phyloP scores from a whole-genome alignment of 2,113 vertebrate genomes.

The Neogale vison region DNA sequence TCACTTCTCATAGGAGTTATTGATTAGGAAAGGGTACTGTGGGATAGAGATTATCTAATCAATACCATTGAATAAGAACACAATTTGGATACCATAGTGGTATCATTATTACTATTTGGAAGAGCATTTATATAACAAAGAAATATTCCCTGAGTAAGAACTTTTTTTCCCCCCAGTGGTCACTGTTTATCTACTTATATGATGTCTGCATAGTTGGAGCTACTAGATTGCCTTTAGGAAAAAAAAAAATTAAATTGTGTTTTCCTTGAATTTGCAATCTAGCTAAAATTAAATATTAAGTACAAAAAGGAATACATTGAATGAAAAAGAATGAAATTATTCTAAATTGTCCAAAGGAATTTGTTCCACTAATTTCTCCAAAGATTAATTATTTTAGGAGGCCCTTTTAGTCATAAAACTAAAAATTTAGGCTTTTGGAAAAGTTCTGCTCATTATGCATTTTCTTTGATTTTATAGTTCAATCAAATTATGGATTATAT shows the following conservation, averaged over 20 bases:
- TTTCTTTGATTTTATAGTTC: not conserved
- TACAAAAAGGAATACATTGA: not conserved
- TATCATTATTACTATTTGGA: not conserved
- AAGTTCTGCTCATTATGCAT: not conserved
- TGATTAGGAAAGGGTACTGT: not conserved
- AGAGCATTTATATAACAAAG: not conserved
- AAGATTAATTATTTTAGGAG: not conserved
- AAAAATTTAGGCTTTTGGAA: not conserved
- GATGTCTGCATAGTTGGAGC: not conserved
- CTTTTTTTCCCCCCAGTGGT: not conserved
- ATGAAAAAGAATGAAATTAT: not conserved
- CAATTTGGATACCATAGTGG: not conserved
- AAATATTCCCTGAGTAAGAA: not conserved
- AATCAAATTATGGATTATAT: not conserved
- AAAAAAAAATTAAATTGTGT: not conserved
- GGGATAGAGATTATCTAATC: not conserved
- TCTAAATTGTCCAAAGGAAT: not conserved
- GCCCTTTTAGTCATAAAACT: not conserved
- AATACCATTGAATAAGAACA: not conserved
- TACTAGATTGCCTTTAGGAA: not conserved
- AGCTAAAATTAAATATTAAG: not conserved
- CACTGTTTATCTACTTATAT: not conserved
- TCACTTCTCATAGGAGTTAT: not conserved
- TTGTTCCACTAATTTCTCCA: not conserved
- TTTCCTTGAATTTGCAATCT: not conserved